phyloP scores from a whole-genome alignment of 2,888 invertebrate species.

The Rutpela maculata region DNA sequence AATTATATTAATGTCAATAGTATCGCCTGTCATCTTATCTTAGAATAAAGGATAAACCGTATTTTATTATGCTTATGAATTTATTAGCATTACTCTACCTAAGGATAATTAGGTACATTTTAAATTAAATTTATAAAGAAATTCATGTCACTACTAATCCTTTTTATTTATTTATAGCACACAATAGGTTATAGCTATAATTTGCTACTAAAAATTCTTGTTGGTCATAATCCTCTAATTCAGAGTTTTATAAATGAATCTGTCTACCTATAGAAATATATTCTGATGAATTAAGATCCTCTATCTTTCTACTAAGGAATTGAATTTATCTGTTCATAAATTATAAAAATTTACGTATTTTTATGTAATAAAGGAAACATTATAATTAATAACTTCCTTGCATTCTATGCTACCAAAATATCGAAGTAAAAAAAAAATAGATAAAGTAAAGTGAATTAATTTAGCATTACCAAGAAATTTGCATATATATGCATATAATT shows the following conservation, averaged over 20 bases:
- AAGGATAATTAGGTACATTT: constrained; percentile 28
- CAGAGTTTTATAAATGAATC: not conserved
- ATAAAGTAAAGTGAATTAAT: too few relatives aligned
- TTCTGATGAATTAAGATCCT: constrained; percentile 7
- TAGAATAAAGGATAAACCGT: constrained; percentile 16
- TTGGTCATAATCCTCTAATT: not conserved
- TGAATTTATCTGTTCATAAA: not conserved
- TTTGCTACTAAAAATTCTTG: not conserved
- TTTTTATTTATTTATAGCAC: constrained; percentile 10
- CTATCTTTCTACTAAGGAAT: not conserved
- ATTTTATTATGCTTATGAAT: constrained; percentile 22
- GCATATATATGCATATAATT: too few relatives aligned
- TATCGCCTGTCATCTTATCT: constrained; percentile 29
- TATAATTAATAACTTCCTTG: not conserved
- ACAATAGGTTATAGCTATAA: not conserved
- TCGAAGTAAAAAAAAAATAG: not conserved
- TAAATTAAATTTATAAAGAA: constrained; percentile 23
- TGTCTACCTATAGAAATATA: not conserved
- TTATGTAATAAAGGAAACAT: not conserved
- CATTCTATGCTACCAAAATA: not conserved
- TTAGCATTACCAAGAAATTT: too few relatives aligned
- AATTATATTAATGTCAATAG: constrained; percentile 32
- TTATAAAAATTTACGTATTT: not conserved
- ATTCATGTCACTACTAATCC: not conserved
- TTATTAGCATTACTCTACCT: constrained; percentile 1